These are phyloP conservation scores for Hypomesus transpacificus DNA, from an alignment of 2,113 vertebrate species.

Conservation along the genomic window DNA sequence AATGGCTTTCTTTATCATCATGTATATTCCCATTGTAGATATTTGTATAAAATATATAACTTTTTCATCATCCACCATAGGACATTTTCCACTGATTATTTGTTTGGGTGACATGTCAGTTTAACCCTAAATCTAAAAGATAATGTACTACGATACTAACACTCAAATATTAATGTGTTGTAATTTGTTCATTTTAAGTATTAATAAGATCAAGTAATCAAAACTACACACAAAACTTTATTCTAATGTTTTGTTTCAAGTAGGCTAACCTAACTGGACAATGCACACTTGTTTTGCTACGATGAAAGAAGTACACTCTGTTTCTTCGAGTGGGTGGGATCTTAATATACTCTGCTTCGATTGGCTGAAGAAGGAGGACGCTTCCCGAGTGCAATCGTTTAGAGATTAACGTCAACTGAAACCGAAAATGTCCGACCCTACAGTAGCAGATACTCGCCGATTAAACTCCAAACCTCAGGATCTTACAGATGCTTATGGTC, in stretches of 20 bases:
- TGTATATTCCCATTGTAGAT: too few species aligned
- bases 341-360: constrained; percentile 9
- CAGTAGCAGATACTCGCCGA: constrained; percentile 95
- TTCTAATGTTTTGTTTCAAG: too few species aligned
- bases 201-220: too few species aligned
- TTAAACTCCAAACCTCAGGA: constrained; percentile 96
- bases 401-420: background rate
- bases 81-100: too few species aligned
- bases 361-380: constrained; percentile 30
- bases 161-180: background rate
- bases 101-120: too few species aligned
- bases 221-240: too few species aligned
- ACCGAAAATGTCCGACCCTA: constrained; percentile 85
- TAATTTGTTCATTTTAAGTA: background rate
- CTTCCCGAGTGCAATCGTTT: background rate
- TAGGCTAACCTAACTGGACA: too few species aligned
- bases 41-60: too few species aligned
- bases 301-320: too few species aligned
- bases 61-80: too few species aligned
- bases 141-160: background rate
- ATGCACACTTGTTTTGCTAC: too few species aligned
- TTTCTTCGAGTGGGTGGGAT: background rate
- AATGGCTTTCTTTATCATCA: too few species aligned
- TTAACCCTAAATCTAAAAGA: background rate
- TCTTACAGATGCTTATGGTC: constrained; percentile 93